Percentiles rank a stretch among this genome's conserved stretches.
Conservation (phyloP, 2,888 invertebrate species). For the Eupithecia pulchellata region DNA sequence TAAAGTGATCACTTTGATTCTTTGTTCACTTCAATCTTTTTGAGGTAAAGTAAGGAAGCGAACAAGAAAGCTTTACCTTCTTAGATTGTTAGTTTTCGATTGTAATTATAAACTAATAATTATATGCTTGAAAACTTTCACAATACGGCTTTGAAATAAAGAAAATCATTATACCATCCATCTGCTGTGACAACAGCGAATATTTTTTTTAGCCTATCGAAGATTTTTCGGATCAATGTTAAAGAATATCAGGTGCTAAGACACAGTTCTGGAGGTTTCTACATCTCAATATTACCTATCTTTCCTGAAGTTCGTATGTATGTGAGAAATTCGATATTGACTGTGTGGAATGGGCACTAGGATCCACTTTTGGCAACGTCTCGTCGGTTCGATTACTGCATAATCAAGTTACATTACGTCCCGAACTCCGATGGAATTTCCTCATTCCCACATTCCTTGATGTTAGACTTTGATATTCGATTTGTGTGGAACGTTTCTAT, state of each 20-base stretch:
- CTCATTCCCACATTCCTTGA: slow-evolving; percentile 47
- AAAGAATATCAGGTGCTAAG: too few relatives aligned
- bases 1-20: too few relatives aligned
- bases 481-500: slow-evolving; percentile 16
- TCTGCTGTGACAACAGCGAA: too few relatives aligned
- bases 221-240: too few relatives aligned
- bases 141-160: too few relatives aligned
- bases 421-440: slow-evolving; percentile 49
- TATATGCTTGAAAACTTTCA: too few relatives aligned
- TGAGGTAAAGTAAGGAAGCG: too few relatives aligned
- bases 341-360: slow-evolving; percentile 34
- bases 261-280: not conserved
- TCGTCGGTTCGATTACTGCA: slow-evolving; percentile 51
- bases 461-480: slow-evolving; percentile 26
- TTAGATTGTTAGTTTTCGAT: too few relatives aligned
- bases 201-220: not conserved
- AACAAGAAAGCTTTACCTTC: too few relatives aligned
- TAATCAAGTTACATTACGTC: slow-evolving; percentile 53
- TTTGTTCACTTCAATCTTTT: too few relatives aligned
- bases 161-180: too few relatives aligned
- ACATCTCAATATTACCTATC: not conserved
- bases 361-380: slow-evolving; percentile 48
- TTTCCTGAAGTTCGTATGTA: not conserved
- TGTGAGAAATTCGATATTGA: slow-evolving; percentile 9
- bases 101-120: too few relatives aligned